These are phyloP conservation scores for Vidua chalybeata DNA, from an alignment of 2,113 vertebrate species.

Conservation along the genomic window DNA sequence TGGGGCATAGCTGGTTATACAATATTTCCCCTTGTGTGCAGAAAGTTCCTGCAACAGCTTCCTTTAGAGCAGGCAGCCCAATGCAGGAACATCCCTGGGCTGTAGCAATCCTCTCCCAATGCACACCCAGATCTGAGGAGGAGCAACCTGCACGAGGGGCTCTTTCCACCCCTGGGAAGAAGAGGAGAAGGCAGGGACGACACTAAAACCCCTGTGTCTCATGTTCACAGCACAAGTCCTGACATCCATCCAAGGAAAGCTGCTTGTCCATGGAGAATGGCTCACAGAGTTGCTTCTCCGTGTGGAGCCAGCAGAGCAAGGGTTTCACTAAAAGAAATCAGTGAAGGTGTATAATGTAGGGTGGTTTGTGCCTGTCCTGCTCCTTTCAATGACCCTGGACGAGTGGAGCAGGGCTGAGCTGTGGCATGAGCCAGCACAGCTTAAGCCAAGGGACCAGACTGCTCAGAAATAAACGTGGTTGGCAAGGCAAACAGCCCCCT, in stretches of 20 bases:
- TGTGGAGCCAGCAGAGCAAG: fast-evolving
- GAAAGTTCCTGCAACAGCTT: background rate
- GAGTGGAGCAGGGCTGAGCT: background rate
- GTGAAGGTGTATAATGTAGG: fast-evolving
- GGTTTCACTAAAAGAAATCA: fast-evolving
- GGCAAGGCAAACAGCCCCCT: background rate
- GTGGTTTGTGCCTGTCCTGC: background rate
- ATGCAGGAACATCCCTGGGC: background rate
- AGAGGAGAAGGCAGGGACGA: background rate
- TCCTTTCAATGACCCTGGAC: background rate
- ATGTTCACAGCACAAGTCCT: fast-evolving
- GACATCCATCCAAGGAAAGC: fast-evolving
- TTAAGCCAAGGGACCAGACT: background rate
- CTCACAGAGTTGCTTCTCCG: fast-evolving
- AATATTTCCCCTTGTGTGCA: background rate
- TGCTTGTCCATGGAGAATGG: background rate
- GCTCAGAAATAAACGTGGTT: background rate
- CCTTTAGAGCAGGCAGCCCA: background rate
- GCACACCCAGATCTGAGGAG: fast-evolving
- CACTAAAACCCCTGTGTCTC: fast-evolving
- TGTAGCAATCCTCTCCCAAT: fast-evolving
- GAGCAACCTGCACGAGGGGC: background rate
- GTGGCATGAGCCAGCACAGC: fast-evolving
- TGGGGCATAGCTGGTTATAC: background rate
- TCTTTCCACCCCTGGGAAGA: background rate